Conservation (phyloP, 2,888 invertebrate species). For the Cryptus armator region DNA sequence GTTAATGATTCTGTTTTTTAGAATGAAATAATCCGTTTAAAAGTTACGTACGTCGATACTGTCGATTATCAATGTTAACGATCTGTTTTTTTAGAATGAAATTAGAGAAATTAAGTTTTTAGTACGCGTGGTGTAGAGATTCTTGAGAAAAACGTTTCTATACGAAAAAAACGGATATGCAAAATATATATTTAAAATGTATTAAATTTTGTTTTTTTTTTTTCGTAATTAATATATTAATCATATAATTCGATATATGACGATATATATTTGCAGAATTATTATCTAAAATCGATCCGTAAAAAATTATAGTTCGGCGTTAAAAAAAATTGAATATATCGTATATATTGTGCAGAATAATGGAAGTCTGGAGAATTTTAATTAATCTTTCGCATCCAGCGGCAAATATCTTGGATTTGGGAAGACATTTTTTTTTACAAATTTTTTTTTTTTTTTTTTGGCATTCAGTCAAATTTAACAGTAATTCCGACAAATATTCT, state of each 20-base stretch:
- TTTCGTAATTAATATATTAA: too few species aligned
- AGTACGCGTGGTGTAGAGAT: too few species aligned
- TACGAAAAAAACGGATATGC: too few species aligned
- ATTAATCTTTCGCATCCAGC: background rate
- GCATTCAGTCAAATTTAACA: background rate
- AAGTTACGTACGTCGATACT: background rate
- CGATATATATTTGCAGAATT: too few species aligned
- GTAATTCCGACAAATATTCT: background rate
- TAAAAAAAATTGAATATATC: too few species aligned
- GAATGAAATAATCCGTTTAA: background rate
- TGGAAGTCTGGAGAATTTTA: background rate
- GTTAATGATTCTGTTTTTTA: background rate
- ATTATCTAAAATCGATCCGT: too few species aligned
- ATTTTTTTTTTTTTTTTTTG: conserved; percentile 27
- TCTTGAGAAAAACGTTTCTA: too few species aligned
- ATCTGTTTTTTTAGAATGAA: background rate
- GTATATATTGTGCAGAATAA: too few species aligned
- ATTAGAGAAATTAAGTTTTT: background rate
- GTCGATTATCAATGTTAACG: background rate
- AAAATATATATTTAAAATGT: too few species aligned
- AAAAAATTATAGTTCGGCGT: too few species aligned
- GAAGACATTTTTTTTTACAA: background rate
- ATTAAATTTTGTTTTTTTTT: too few species aligned
- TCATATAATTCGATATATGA: too few species aligned
- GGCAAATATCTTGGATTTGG: background rate